A percentile compares a stretch with the other conserved stretches of the same genome.
phyloP scores from a whole-genome alignment of 1,140 invertebrate genomes.

The Lepidurus apus region DNA sequence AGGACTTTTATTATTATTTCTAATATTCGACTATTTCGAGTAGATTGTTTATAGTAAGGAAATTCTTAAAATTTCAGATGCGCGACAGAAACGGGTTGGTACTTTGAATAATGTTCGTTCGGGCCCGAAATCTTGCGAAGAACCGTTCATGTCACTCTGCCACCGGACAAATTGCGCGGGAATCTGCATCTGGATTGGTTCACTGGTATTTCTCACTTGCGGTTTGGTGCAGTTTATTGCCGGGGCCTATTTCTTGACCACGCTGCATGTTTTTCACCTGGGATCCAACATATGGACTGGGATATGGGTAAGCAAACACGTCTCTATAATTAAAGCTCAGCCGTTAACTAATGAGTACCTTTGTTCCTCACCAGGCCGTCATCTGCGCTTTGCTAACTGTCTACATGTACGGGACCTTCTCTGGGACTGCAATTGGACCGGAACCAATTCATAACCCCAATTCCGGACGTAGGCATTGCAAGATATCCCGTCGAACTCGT shows the following conservation, averaged over 20 bases:
- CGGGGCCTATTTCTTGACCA: conserved; percentile 33
- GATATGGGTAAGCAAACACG: conserved; percentile 25
- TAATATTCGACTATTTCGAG: too few relatives aligned
- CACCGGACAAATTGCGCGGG: neutral
- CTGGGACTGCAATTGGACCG: neutral
- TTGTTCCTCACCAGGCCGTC: neutral
- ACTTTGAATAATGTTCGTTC: neutral
- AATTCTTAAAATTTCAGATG: too few relatives aligned
- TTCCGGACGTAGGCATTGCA: neutral
- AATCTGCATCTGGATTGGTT: conserved; percentile 31
- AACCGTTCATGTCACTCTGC: neutral
- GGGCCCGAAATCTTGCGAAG: neutral
- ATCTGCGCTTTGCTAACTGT: neutral
- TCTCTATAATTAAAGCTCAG: neutral
- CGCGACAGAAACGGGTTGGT: neutral
- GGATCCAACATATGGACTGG: conserved; percentile 31
- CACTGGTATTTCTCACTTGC: conserved; percentile 26
- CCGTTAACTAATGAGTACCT: neutral
- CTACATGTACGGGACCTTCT: neutral
- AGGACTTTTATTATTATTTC: neutral
- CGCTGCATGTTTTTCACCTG: conserved; percentile 29
- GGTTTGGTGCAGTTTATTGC: conserved; percentile 32
- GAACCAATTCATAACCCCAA: neutral
- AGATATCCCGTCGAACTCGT: neutral
- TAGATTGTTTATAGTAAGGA: too few relatives aligned